A percentile compares a stretch with the other conserved stretches of the same genome.
Conservation (phyloP, 2,113 vertebrate species). For the Hippolais icterina region DNA sequence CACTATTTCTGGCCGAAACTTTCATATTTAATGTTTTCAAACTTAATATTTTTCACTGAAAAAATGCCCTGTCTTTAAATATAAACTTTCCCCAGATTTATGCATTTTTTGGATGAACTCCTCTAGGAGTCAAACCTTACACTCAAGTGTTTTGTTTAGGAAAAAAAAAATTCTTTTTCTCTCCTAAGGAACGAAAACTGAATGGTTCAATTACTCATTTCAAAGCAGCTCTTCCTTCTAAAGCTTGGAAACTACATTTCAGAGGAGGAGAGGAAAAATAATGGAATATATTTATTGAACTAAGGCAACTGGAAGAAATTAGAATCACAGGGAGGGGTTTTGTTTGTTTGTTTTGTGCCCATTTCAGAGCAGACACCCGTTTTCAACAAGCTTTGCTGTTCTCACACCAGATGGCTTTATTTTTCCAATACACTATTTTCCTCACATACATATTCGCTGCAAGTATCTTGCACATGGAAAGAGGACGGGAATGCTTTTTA, state of each 20-base stretch:
- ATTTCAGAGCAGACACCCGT: slow-evolving; percentile 3
- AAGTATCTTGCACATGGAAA: background rate
- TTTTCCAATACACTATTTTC: slow-evolving; percentile 9
- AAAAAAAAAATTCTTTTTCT: background rate
- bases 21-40: background rate
- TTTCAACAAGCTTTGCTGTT: slow-evolving; percentile 32
- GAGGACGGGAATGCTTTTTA: background rate
- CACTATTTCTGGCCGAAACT: background rate
- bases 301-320: background rate
- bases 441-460: background rate
- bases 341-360: slow-evolving; percentile 44
- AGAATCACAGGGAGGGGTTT: background rate
- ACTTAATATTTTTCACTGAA: background rate
- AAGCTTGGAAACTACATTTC: background rate
- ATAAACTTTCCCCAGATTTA: background rate
- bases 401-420: slow-evolving; percentile 33
- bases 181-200: background rate
- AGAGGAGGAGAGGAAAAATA: background rate
- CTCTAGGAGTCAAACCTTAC: background rate
- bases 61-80: background rate
- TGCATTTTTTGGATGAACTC: background rate
- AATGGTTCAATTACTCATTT: background rate
- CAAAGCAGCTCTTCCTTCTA: background rate
- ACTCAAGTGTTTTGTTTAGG: background rate
- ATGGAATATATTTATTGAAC: background rate